Base-by-base conservation (phyloP, 2,888 invertebrate genomes). In the Tenthredo mesomela region DNA sequence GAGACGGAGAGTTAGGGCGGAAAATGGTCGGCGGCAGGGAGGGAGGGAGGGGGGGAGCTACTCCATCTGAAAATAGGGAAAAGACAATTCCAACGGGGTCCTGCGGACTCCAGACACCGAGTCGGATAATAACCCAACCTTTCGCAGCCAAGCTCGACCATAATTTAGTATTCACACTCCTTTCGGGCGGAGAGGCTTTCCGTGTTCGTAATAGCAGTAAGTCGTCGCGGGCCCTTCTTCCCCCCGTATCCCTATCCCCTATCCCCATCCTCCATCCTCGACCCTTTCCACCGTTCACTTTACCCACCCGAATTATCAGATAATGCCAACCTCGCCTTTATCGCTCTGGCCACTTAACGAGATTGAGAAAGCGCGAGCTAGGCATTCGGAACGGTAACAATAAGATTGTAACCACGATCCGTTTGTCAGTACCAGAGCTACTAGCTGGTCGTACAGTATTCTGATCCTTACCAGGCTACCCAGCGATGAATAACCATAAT, bases 131-230 rank as follows among this genome's bases (percentile, higher is more conserved):
- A 80, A 80, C 80, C 80, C 58, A 61, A 61, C 80, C 58, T 80
- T 40, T 61, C 37, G 58, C 58, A 61, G 58, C 40, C 33, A 12
- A 12, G 40, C 40, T 54, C 77, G 80, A 61, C 80, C 80, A 61
- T 80, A 80, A 80, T 80, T 80, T 80, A 80, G 80, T 80, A 80
- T 80, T 80, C 80, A 80, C 80, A 80, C 80, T 61, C 80, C 80
- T 80, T 77, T 61, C 80, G 80, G 80, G 33, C 40, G 80, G 61
- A 80, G 80, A 80, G 80, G 80, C 58, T 80, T 80, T 80, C 80
- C 80, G 61, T 80, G 80, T 80, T 80, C 80, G 80, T 80, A 80
- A 80, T 80, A 80, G 58, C 80, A 80, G 80, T 80, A 80, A 80
- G 61, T 80, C 80, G 80, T 80, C 80, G 54, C 25, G 25, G 37